Evolutionary conservation across 2,113 vertebrate genomes (phyloP).

Genomic region (Poicephalus meyeri): DNA sequence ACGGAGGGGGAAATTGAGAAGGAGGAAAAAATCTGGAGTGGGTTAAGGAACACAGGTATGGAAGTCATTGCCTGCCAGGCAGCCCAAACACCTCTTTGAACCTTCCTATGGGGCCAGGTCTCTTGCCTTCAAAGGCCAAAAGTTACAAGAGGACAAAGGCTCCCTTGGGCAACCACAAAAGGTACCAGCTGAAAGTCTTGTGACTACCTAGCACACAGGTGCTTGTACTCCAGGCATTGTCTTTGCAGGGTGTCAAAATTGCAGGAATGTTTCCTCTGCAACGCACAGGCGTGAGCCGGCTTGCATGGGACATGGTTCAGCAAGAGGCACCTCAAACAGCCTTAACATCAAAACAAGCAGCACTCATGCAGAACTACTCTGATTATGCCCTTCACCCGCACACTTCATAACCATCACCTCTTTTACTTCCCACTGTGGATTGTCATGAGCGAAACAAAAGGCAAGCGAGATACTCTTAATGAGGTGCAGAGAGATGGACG

Average conservation of each 20-base stretch:
- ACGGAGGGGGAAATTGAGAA: background rate
- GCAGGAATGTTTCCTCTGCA: background rate
- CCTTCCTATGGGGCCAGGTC: background rate
- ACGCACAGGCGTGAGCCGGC: background rate
- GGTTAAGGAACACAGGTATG: background rate
- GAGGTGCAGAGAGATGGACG: background rate
- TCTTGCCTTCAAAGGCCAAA: background rate
- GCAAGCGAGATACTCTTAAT: background rate
- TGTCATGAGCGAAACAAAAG: background rate
- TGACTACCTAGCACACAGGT: background rate
- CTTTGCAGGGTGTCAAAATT: background rate
- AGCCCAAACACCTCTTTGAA: background rate
- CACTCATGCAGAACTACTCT: constrained; percentile 1
- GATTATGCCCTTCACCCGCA: background rate
- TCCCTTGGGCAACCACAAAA: background rate
- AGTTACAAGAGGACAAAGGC: background rate
- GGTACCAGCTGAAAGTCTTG: background rate
- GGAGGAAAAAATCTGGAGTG: background rate
- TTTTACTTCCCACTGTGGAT: constrained; percentile 27
- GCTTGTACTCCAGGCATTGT: background rate
- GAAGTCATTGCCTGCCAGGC: background rate
- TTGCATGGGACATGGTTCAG: background rate
- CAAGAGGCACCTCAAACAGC: background rate
- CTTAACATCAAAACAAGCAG: constrained; percentile 8
- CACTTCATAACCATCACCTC: constrained; percentile 28